Evolutionary conservation across 2,888 invertebrate species (phyloP), one percentile per base, ranked within the genome.

Genomic region (Liopterus haemorrhoidalis): DNA sequence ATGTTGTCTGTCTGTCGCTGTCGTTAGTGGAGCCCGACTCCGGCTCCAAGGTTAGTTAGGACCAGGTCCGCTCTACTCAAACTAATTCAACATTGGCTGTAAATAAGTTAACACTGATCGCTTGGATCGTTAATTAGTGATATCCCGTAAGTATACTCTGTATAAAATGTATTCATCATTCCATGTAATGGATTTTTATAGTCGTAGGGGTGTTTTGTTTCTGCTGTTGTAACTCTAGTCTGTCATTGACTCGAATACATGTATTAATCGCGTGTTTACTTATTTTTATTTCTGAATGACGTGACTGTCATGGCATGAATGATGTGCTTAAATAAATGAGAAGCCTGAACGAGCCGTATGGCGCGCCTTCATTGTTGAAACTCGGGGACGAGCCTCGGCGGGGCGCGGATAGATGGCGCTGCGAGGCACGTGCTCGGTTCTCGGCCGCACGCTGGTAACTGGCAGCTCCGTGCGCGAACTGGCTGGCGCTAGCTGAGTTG

Each of bases 291-390:
- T n/a, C n/a, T n/a, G n/a, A n/a, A n/a, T n/a, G n/a, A n/a, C n/a
- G n/a, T n/a, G n/a, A n/a, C n/a, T n/a, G n/a, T n/a, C n/a, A n/a
- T n/a, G n/a, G n/a, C n/a, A n/a, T n/a, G n/a, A 15, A 16, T 32
- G 16, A 8, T 32, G 32, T 12, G 14, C 16, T 15, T 16, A 32
- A 14, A 32, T 32, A 15, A 32, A 32, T 14, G 14, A 15, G 9
- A 8, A 15, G n/a, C n/a, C n/a, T 39, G 46, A 49, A 51, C 48
- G 47, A 31, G 51, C 54, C 54, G 54, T 53, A 52, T 52, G 48
- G 47, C 52, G 43, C 51, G 48, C 49, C 49, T 53, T 52, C 56
- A 58, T 56, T 55, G 54, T 53, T 52, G 52, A 47, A 43, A 8
- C 12, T 38, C 19, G 22, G 19, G 46, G n/a, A n/a, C n/a, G n/a